phyloP scores from a whole-genome alignment of 2,797 vertebrate species.

The Kryptopterus vitreolus region DNA sequence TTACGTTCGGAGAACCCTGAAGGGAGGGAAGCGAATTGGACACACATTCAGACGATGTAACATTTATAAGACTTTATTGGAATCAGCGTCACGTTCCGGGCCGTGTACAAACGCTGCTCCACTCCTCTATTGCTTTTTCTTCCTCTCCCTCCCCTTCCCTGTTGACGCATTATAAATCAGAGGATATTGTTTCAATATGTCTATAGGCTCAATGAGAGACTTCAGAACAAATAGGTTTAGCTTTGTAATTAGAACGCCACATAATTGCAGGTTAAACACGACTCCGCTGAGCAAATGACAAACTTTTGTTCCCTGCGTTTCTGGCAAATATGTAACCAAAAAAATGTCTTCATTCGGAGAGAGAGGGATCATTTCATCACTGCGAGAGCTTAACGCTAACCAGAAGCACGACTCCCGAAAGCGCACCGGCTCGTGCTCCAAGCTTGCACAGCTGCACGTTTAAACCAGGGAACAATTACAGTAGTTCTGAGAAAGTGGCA shows the following conservation, averaged over 20 bases:
- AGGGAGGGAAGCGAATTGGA: conserved; percentile 79
- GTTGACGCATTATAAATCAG: conserved; percentile 37
- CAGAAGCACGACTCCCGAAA: conserved; percentile 46
- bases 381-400: conserved; percentile 27
- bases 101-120: conserved; percentile 31
- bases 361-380: conserved; percentile 26
- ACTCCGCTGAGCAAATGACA: conserved; percentile 10
- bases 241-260: conserved; percentile 27
- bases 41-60: conserved; percentile 81
- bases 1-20: conserved; percentile 73
- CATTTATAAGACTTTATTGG: conserved; percentile 83
- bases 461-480: conserved; percentile 34
- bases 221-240: conserved; percentile 39
- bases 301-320: conserved; percentile 30
- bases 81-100: conserved; percentile 70
- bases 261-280: conserved; percentile 26
- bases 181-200: conserved; percentile 55
- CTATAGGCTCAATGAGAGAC: conserved; percentile 45
- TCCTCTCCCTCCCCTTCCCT: conserved; percentile 36
- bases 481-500: conserved; percentile 20
- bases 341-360: conserved; percentile 14
- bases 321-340: conserved; percentile 23
- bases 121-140: conserved; percentile 36
- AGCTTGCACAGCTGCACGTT: conserved; percentile 43
- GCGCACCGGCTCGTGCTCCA: conserved; percentile 36